Base-by-base conservation (phyloP, 2,113 vertebrate genomes). In the Ammodytes dubius region DNA sequence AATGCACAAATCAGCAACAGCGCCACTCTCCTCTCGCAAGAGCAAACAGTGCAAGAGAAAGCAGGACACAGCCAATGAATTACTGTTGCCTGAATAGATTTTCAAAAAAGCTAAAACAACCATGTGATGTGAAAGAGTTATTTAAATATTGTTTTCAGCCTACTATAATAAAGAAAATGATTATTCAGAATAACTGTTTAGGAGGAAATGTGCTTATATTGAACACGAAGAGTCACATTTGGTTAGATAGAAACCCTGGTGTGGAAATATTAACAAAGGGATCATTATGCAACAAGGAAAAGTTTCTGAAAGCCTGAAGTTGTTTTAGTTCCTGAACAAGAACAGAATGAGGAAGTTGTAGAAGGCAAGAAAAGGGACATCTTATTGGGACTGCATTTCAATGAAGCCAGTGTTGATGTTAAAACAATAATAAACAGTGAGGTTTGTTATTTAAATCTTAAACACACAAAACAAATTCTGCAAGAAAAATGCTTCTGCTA, bases 1-100 rank as follows among this genome's bases (percentile, higher is more conserved):
- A 39, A 43, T 72, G 91, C 90, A 93, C 74, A 92, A 94, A 79
- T 52, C 17, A 42, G 27, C 37, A 19, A 74, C 71, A 73, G 45
- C 19, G 4, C 58, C 63, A n/a, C n/a, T 50, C 73, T 70, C 4
- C 65, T 64, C n/a, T 39, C 47, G 65, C 53, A 71, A 85, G 53
- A 69, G 19, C 52, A 63, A 86, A 60, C 42, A 46, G 15, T 11
- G 39, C 0, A 43, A 50, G 8, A 56, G 60, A 60, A 17, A 54
- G 11, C 35, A 70, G 35, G 53, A 42, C 35, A 49, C 8, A 47
- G 53, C 4, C 40, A 54, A n/a, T 52, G 0, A 67, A 11, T 14
- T 0, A 49, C 57, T 76, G 11, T 1, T 35, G 8, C 12, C 14
- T 40, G 14, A 13, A 37, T 13, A 49, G 3, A 69, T 60, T 4